Base-by-base conservation (phyloP, 2,888 invertebrate genomes). In the Steromphala cineraria region DNA sequence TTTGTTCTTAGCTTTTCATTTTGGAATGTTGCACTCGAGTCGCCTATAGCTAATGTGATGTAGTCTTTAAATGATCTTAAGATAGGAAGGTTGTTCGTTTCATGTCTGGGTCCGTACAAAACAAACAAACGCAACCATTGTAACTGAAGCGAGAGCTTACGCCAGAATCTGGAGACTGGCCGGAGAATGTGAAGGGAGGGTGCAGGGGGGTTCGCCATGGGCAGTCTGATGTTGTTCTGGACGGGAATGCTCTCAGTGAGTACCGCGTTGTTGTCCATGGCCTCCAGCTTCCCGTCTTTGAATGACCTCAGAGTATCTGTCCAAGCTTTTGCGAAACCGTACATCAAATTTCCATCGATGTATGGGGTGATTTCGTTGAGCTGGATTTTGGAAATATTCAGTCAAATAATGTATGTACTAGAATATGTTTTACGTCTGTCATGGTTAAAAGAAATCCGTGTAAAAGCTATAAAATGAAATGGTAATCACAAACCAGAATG, bases 291-390 rank as follows among this genome's bases (percentile, higher is more conserved):
- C 76, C 97, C 96, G 77, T 98, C 99, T 36, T 91, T 88, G 82
- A 94, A 93, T 8, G 94, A 94, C 80, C 99, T 95, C 96, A 99
- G 97, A 85, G 98, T 97, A 94, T 98, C 98, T 88, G 98, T 96
- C 98, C 99, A 98, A 81, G 99, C 98, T 94, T 99, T 99, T 90
- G 97, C 98, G 62, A 98, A 98, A 92, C 98, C 98, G 95, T 99
- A 99, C 91, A 99, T 96, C 94, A 99, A 98, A 94, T 98, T 98
- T 84, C 98, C 99, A 94, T 99, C 99, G 91, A 99, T 98, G 98
- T 98, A 99, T 90, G 98, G 97, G 76, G 98, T 98, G 94, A 98
- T 97, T 94, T 98, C 97, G 94, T 99, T 99, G 71, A 95, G 87
- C 95, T 95, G 86, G 4, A 46, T 46, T 46, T 46, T 10, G 36